Evolutionary conservation across 2,113 vertebrate species (phyloP).

Genomic region (Sander lucioperca): DNA sequence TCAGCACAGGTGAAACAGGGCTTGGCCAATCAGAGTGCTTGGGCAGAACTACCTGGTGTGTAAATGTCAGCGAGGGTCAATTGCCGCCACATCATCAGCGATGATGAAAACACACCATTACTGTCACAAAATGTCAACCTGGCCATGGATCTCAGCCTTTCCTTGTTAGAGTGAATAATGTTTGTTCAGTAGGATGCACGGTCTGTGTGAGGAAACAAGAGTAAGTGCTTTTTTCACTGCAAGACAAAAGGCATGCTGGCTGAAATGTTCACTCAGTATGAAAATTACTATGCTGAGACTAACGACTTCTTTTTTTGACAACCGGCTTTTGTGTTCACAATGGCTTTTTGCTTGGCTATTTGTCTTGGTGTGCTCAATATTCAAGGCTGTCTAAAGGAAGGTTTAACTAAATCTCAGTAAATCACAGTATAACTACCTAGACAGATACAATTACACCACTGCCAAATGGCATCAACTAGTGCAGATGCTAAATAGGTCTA

Average conservation of each 20-base stretch:
- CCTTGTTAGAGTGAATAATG: constrained; percentile 59
- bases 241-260: constrained; percentile 59
- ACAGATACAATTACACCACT: constrained; percentile 27
- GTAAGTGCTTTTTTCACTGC: constrained; percentile 52
- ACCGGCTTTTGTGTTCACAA: constrained; percentile 64
- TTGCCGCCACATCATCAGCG: constrained; percentile 60
- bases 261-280: constrained; percentile 64
- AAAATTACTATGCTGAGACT: constrained; percentile 66
- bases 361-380: constrained; percentile 50
- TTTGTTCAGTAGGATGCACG: constrained; percentile 56
- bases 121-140: constrained; percentile 71
- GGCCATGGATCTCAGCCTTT: constrained; percentile 62
- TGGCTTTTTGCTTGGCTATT: constrained; percentile 57
- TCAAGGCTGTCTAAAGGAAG: constrained; percentile 54
- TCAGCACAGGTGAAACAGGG: constrained; percentile 53
- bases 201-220: constrained; percentile 59
- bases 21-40: constrained; percentile 45
- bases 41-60: constrained; percentile 59
- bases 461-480: constrained; percentile 47
- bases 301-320: constrained; percentile 65
- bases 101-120: constrained; percentile 75
- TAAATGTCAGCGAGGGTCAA: constrained; percentile 72
- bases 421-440: constrained; percentile 57
- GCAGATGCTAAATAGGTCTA: constrained; percentile 19
- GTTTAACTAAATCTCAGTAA: constrained; percentile 66